A percentile compares a stretch with the other conserved stretches of the same genome.
Evolutionary conservation across 2,888 invertebrate genomes (phyloP).

Genomic region (Chironomus riparius): DNA sequence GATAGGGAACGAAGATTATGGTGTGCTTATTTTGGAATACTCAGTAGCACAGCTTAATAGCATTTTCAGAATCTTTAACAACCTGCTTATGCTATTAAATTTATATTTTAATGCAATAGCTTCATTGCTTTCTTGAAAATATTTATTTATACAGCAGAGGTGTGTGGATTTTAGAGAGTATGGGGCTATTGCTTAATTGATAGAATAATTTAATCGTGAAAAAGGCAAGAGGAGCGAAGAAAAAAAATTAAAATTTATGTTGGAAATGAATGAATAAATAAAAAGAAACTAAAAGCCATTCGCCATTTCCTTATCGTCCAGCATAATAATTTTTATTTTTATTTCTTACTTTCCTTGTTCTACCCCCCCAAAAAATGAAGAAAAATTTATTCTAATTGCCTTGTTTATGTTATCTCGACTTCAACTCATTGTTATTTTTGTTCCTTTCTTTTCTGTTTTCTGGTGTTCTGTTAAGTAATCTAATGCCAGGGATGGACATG

Average conservation of each 20-base stretch:
- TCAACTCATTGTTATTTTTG: not conserved
- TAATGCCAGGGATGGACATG: too few relatives aligned
- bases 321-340: not conserved
- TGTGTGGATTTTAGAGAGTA: not conserved
- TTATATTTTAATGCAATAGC: too few relatives aligned
- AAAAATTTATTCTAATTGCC: not conserved
- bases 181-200: not conserved
- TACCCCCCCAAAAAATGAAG: not conserved
- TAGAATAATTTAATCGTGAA: not conserved
- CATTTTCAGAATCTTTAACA: not conserved
- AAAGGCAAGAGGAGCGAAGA: not conserved
- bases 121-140: too few relatives aligned
- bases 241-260: not conserved
- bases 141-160: too few relatives aligned
- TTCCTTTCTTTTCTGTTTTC: not conserved
- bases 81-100: not conserved
- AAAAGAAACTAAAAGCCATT: not conserved
- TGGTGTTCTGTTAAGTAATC: too few relatives aligned
- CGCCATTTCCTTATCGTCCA: conserved; percentile 2
- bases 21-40: not conserved
- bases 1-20: not conserved
- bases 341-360: not conserved
- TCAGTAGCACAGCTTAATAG: too few relatives aligned
- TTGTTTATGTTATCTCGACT: conserved; percentile 4
- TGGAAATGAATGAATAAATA: not conserved